Conservation (phyloP, 2,113 vertebrate genomes). For the Pomatorhinus ruficollis region DNA sequence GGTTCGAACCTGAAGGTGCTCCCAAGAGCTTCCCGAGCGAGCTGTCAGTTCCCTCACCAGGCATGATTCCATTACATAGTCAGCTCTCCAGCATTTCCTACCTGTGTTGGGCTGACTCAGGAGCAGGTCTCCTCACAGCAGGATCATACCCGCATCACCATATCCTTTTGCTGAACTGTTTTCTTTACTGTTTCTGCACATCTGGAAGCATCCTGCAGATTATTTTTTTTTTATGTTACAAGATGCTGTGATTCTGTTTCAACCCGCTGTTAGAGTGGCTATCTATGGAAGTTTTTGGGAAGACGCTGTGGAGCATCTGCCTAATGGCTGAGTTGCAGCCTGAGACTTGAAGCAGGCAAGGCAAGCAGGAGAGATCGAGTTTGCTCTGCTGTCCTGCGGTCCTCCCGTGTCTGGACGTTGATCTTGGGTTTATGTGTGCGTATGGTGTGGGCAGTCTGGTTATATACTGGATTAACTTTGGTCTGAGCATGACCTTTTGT, state of each 20-base stretch:
- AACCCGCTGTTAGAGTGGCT: not conserved
- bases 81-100: not conserved
- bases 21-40: rapidly evolving
- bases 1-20: not conserved
- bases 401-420: not conserved
- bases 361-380: not conserved
- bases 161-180: not conserved
- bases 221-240: not conserved
- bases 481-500: not conserved
- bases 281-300: not conserved
- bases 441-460: rapidly evolving
- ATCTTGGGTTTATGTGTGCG: not conserved
- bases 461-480: not conserved
- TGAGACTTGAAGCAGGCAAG: not conserved
- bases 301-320: not conserved
- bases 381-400: not conserved
- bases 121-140: not conserved
- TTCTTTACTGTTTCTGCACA: not conserved
- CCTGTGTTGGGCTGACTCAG: not conserved
- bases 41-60: rapidly evolving
- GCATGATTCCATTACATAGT: rapidly evolving
- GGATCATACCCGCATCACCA: rapidly evolving
- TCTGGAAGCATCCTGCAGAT: not conserved
- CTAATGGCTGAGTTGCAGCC: not conserved
- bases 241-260: not conserved